Conservation (phyloP, 2,888 invertebrate species). For the Corbicula japonica region DNA sequence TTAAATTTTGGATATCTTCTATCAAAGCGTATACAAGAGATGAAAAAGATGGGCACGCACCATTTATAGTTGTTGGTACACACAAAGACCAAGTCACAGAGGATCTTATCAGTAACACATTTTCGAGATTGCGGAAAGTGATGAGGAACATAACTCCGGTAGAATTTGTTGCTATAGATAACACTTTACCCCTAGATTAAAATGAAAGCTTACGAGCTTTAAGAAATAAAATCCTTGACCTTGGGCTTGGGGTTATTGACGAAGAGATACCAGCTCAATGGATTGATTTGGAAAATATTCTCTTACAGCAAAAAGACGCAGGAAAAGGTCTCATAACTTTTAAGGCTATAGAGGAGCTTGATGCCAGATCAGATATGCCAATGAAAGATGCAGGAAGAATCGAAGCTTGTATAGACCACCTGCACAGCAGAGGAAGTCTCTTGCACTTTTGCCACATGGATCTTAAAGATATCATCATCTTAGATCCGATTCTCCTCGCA, state of each 20-base stretch:
- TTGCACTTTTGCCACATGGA: constrained; percentile 18
- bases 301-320: constrained; percentile 6
- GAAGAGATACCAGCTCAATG: constrained; percentile 38
- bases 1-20: constrained; percentile 23
- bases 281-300: constrained; percentile 37
- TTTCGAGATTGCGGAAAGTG: too few species aligned
- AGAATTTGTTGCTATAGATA: constrained; percentile 42
- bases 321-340: constrained; percentile 17
- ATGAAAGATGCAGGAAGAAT: constrained; percentile 11
- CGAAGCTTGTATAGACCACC: constrained; percentile 34
- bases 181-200: constrained; percentile 16
- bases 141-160: too few species aligned
- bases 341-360: constrained; percentile 6
- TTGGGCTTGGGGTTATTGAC: constrained; percentile 38
- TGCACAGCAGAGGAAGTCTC: constrained; percentile 39
- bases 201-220: background rate
- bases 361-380: constrained; percentile 18
- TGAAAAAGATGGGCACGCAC: constrained; percentile 7
- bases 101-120: too few species aligned
- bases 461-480: constrained; percentile 27
- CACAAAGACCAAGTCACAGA: constrained; percentile 5
- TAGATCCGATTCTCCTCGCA: constrained; percentile 28
- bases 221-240: constrained; percentile 30
- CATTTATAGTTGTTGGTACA: constrained; percentile 22
- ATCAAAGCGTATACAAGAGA: constrained; percentile 16